Evolutionary conservation across 2,113 vertebrate genomes (phyloP).

Genomic region (Nibea albiflora): DNA sequence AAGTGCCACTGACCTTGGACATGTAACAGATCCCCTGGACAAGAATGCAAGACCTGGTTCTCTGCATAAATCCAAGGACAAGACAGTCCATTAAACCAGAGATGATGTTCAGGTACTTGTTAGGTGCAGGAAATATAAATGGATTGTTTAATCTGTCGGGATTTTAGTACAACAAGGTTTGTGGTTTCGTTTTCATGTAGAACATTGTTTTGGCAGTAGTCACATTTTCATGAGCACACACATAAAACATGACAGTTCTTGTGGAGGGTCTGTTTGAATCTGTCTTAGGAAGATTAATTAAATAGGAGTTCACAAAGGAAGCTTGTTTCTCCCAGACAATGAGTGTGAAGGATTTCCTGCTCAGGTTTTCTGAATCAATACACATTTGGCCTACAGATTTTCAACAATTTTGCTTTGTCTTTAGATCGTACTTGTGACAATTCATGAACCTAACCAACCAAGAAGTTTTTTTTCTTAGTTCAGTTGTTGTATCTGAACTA

Average conservation of each 20-base stretch:
- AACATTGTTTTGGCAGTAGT: conserved; percentile 27
- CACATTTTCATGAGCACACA: not conserved
- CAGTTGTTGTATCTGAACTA: too few species aligned
- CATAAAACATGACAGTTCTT: not conserved
- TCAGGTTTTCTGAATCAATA: not conserved
- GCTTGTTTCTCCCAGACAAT: conserved; percentile 2
- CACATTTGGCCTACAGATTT: too few species aligned
- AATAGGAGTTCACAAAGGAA: conserved; percentile 19
- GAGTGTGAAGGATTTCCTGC: conserved; percentile 19
- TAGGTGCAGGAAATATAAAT: conserved; percentile 3
- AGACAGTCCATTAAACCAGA: not conserved
- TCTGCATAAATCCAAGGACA: conserved; percentile 36
- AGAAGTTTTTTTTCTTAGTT: too few species aligned
- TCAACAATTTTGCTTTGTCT: too few species aligned
- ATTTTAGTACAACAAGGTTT: conserved; percentile 26
- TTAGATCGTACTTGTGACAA: too few species aligned
- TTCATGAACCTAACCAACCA: too few species aligned
- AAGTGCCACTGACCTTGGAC: conserved; percentile 64
- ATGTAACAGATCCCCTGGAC: conserved; percentile 54
- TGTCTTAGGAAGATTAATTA: not conserved
- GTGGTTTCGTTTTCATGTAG: conserved; percentile 28
- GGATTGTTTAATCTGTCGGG: conserved; percentile 20
- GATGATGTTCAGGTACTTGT: conserved; percentile 13
- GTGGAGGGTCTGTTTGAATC: not conserved
- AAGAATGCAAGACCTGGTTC: conserved; percentile 38